These are phyloP conservation scores for Theristus sp. DNA, from an alignment of 2,888 invertebrate species.

Conservation along the genomic window DNA sequence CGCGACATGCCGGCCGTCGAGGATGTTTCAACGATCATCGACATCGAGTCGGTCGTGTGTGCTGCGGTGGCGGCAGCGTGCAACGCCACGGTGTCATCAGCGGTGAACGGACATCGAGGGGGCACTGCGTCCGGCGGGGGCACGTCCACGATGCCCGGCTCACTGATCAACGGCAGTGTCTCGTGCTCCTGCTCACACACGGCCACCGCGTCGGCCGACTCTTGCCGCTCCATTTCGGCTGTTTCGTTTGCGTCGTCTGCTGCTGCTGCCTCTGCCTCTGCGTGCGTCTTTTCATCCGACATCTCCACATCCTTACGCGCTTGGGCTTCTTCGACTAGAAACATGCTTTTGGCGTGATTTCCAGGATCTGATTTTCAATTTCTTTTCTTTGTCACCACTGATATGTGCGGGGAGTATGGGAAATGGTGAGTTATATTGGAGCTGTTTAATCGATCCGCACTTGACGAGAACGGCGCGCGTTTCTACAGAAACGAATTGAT, in stretches of 20 bases:
- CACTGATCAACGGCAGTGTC: background rate
- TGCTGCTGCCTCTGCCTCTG: background rate
- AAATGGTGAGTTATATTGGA: too few species aligned
- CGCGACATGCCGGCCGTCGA: conserved; percentile 13
- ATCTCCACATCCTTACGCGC: too few species aligned
- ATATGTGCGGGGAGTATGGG: too few species aligned
- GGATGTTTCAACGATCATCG: conserved; percentile 26
- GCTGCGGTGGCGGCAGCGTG: conserved; percentile 11
- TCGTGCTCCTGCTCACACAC: background rate
- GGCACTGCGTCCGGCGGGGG: conserved; percentile 7
- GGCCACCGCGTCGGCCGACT: background rate
- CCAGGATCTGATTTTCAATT: too few species aligned
- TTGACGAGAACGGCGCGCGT: too few species aligned
- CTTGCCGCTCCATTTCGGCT: background rate
- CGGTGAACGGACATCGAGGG: conserved; percentile 16
- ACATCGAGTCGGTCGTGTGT: conserved; percentile 24
- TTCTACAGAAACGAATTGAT: too few species aligned
- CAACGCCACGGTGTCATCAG: conserved; percentile 20
- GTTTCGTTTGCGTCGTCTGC: background rate
- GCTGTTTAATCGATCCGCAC: too few species aligned
- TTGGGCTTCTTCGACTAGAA: too few species aligned
- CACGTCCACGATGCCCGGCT: background rate
- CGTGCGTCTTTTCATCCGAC: background rate
- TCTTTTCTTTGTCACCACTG: background rate
- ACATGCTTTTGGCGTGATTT: too few species aligned